phyloP scores from a whole-genome alignment of 2,888 invertebrate genomes.

The Dorcus parallelipipedus region DNA sequence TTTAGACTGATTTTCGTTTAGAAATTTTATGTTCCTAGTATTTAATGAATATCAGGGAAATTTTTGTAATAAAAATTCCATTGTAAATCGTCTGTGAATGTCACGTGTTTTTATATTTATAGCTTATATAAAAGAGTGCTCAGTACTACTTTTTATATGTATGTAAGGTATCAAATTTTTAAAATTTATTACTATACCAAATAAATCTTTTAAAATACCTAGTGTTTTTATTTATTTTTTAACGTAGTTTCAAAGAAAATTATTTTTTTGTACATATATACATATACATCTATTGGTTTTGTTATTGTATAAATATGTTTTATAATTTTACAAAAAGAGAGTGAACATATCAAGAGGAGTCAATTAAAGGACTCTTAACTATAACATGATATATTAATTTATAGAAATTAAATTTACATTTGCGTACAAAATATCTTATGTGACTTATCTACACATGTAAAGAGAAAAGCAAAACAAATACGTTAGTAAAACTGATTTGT shows the following conservation, averaged over 20 bases:
- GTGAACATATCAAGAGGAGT: too few relatives aligned
- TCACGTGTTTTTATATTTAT: conserved; percentile 3
- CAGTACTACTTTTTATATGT: conserved; percentile 9
- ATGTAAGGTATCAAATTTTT: conserved; percentile 6
- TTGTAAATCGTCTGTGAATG: conserved; percentile 7
- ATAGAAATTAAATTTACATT: too few relatives aligned
- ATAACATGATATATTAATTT: too few relatives aligned
- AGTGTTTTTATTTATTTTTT: background rate
- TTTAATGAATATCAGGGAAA: conserved; percentile 11
- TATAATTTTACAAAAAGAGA: too few relatives aligned
- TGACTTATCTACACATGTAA: too few relatives aligned
- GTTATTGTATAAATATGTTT: too few relatives aligned
- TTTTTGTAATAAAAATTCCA: conserved; percentile 10
- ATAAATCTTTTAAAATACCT: conserved; percentile 7
- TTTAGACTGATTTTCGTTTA: background rate
- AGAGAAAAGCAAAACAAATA: too few relatives aligned
- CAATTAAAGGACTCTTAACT: too few relatives aligned
- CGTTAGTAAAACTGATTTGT: too few relatives aligned
- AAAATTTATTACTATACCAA: conserved; percentile 11
- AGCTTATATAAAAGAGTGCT: conserved; percentile 1
- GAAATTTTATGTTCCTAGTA: conserved; percentile 2
- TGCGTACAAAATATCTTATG: too few relatives aligned
- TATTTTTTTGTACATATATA: background rate
- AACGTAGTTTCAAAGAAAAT: background rate
- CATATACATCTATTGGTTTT: too few relatives aligned